Evolutionary conservation across 2,797 vertebrate species (phyloP).

Genomic region (Hafferia zeledoni): DNA sequence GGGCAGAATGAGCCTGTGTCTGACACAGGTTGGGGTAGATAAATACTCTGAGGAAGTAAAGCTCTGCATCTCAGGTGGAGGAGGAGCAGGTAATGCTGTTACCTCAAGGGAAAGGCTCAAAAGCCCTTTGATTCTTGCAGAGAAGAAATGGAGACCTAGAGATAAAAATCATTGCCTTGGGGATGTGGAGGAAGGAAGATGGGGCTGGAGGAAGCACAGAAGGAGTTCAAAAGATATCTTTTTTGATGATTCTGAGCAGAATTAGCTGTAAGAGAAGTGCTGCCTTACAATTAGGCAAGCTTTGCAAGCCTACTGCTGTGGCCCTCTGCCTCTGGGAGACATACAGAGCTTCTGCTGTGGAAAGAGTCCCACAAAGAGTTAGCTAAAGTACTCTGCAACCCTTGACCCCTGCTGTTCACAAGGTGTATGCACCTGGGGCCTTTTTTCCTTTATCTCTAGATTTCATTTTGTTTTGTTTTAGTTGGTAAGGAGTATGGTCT

Average conservation of each 20-base stretch:
- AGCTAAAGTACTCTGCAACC: neutral
- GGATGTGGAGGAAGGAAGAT: slow-evolving; percentile 15
- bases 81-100: slow-evolving; percentile 21
- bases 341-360: neutral
- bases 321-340: neutral
- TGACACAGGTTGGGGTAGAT: neutral
- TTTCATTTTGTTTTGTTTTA: neutral
- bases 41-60: slow-evolving; percentile 5
- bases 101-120: slow-evolving; percentile 9
- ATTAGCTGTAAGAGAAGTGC: neutral
- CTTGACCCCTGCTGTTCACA: neutral
- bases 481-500: neutral
- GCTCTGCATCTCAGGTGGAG: neutral
- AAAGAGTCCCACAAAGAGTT: neutral
- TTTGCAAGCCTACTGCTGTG: neutral
- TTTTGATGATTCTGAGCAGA: neutral
- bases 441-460: neutral
- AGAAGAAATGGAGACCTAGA: slow-evolving; percentile 8
- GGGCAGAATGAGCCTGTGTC: neutral
- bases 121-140: slow-evolving; percentile 44
- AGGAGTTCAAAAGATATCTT: slow-evolving; percentile 43
- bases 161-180: slow-evolving; percentile 64
- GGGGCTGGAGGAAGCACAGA: neutral
- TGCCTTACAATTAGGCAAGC: neutral
- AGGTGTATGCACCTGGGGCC: neutral